phyloP scores from a whole-genome alignment of 2,113 vertebrate species.

The Nymphicus hollandicus region DNA sequence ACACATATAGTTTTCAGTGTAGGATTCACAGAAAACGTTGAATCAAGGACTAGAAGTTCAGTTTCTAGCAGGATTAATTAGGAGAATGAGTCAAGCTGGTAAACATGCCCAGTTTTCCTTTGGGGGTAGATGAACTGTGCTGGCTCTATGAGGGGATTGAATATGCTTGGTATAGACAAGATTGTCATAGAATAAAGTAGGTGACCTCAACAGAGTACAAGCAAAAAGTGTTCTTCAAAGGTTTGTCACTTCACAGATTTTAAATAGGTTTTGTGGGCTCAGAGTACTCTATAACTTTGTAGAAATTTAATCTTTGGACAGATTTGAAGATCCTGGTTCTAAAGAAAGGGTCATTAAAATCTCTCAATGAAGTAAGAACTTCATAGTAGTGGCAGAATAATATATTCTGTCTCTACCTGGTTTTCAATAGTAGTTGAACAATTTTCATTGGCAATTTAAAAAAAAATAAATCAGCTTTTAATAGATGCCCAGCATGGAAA shows the following conservation, averaged over 20 bases:
- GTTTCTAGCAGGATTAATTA: background rate
- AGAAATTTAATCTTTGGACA: background rate
- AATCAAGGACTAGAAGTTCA: background rate
- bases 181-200: background rate
- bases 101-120: background rate
- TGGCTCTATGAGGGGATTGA: background rate
- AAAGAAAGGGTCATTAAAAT: background rate
- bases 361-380: background rate
- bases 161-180: background rate
- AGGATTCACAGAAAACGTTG: background rate
- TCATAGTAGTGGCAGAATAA: background rate
- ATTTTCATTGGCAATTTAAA: background rate
- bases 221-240: background rate
- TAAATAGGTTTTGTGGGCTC: background rate
- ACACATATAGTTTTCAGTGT: background rate
- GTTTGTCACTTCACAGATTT: background rate
- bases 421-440: background rate
- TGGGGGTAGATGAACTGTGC: background rate
- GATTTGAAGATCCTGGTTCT: background rate
- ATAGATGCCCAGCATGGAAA: background rate
- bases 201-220: background rate
- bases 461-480: background rate
- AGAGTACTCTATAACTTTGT: background rate
- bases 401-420: background rate
- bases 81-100: background rate